phyloP scores from a whole-genome alignment of 2,888 invertebrate genomes.

The Nasonia oneida region DNA sequence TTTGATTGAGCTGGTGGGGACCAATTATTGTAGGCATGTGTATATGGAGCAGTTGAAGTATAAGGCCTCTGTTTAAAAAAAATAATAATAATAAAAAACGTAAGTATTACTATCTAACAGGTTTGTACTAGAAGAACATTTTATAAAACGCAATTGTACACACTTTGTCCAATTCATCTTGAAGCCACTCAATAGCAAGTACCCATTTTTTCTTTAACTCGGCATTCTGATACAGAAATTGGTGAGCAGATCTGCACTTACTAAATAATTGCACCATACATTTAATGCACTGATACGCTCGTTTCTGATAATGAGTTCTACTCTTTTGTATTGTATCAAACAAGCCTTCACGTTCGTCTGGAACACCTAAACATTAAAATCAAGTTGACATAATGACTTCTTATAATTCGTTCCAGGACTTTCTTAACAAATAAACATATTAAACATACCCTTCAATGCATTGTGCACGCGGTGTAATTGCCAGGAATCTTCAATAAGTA shows the following conservation, averaged over 20 bases:
- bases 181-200: constrained; percentile 95
- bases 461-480: constrained; percentile 96
- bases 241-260: constrained; percentile 89
- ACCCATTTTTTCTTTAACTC: constrained; percentile 93
- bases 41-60: constrained; percentile 85
- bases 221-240: constrained; percentile 88
- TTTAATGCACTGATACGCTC: constrained; percentile 98
- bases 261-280: constrained; percentile 95
- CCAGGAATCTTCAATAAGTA: constrained; percentile 97
- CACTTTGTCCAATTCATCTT: constrained; percentile 94
- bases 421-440: constrained; percentile 75
- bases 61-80: constrained; percentile 79
- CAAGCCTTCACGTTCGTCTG: constrained; percentile 93
- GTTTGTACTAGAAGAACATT: constrained; percentile 6
- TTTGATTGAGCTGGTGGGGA: constrained; percentile 94
- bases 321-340: constrained; percentile 95
- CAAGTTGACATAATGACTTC: background rate
- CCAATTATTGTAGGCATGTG: constrained; percentile 95
- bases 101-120: background rate
- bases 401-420: background rate
- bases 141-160: constrained; percentile 64
- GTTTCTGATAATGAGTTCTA: constrained; percentile 96
- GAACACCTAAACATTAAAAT: constrained; percentile 80
- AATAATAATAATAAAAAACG: background rate
- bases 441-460: constrained; percentile 88